These are phyloP conservation scores for Calidris pugnax DNA, from an alignment of 2,113 vertebrate species.

Conservation along the genomic window DNA sequence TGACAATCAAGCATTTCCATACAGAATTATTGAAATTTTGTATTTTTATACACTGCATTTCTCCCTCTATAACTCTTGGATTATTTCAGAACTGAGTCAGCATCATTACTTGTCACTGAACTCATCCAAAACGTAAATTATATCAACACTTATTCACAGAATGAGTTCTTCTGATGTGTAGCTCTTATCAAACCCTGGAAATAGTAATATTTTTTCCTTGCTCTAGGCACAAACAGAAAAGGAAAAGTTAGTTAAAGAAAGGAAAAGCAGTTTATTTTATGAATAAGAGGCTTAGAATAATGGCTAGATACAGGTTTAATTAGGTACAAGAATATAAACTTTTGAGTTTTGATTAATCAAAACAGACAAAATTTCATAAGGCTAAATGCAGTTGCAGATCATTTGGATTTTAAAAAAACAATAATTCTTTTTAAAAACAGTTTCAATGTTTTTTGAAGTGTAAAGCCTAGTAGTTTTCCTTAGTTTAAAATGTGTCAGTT, in stretches of 20 bases:
- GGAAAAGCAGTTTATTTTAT: background rate
- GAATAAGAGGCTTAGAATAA: background rate
- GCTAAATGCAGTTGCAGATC: background rate
- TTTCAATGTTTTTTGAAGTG: background rate
- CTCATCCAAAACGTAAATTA: background rate
- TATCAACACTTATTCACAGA: background rate
- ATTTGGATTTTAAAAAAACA: background rate
- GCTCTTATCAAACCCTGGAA: background rate
- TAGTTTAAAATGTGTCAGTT: background rate
- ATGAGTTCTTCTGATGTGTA: background rate
- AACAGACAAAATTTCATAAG: background rate
- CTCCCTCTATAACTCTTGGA: background rate
- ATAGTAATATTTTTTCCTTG: background rate
- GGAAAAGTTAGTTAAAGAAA: background rate
- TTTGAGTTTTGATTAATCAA: background rate
- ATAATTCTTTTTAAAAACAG: background rate
- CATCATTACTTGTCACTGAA: background rate
- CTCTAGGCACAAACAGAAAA: background rate
- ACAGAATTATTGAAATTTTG: background rate
- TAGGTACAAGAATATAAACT: background rate
- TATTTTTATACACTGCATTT: background rate
- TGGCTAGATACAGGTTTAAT: background rate
- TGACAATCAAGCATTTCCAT: background rate
- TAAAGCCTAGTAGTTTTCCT: background rate
- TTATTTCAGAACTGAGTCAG: background rate